phyloP scores from a whole-genome alignment of 2,888 invertebrate genomes.

The Acrocera orbiculus region DNA sequence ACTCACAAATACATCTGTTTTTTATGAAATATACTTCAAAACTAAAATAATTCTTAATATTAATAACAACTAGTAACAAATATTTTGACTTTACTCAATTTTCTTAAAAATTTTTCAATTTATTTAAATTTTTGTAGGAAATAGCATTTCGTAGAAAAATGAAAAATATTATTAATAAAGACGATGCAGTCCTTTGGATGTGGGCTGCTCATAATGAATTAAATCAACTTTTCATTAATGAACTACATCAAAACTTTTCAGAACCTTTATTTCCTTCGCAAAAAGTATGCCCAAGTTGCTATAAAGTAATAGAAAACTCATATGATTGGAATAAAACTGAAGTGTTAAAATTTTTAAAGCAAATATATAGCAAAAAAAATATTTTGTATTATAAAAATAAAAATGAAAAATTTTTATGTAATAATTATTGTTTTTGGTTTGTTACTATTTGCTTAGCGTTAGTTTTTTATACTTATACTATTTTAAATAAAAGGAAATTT shows the following conservation, averaged over 20 bases:
- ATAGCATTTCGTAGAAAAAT: constrained; percentile 61
- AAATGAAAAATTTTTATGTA: too few relatives aligned
- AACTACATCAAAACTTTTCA: constrained; percentile 79
- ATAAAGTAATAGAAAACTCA: constrained; percentile 16
- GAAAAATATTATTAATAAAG: constrained; percentile 47
- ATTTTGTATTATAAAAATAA: too few relatives aligned
- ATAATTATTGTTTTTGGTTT: too few relatives aligned
- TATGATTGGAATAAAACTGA: constrained; percentile 24
- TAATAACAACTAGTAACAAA: too few relatives aligned
- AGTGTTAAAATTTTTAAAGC: constrained; percentile 25
- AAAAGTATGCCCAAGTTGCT: constrained; percentile 48
- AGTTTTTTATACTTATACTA: too few relatives aligned
- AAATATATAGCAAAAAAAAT: constrained; percentile 23
- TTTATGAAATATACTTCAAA: too few relatives aligned
- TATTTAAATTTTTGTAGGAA: constrained; percentile 35
- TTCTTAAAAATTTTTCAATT: too few relatives aligned
- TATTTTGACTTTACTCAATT: too few relatives aligned
- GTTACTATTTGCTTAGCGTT: too few relatives aligned
- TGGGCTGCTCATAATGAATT: constrained; percentile 92
- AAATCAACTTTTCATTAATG: constrained; percentile 67
- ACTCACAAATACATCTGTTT: too few relatives aligned
- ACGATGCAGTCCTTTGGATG: constrained; percentile 75
- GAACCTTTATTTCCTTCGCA: constrained; percentile 76
- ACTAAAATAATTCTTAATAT: too few relatives aligned
- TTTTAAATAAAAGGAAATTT: too few relatives aligned